Conservation (phyloP, 2,113 vertebrate genomes). For the Edolisoma coerulescens region DNA sequence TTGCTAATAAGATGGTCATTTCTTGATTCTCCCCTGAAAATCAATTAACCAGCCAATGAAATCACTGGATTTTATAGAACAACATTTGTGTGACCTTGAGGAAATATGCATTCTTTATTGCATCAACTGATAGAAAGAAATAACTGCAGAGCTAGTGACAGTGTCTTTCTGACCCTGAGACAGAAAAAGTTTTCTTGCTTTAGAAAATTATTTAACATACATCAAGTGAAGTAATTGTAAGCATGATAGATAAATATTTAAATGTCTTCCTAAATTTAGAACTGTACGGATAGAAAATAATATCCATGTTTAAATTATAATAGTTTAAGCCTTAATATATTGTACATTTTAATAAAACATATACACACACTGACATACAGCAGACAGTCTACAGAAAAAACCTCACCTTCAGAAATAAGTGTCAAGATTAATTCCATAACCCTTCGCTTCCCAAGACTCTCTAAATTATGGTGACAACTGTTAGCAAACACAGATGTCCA, state of each 20-base stretch:
- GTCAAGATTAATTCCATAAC: slow-evolving; percentile 48
- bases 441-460: not conserved
- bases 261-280: not conserved
- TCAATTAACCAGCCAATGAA: not conserved
- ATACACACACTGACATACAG: not conserved
- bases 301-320: not conserved
- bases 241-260: not conserved
- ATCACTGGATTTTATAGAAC: not conserved
- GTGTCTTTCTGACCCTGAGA: not conserved
- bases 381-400: not conserved
- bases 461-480: slow-evolving; percentile 55
- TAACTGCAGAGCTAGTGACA: not conserved
- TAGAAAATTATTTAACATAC: not conserved
- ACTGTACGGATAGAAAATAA: not conserved
- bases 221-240: not conserved
- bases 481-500: slow-evolving; percentile 59
- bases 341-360: not conserved
- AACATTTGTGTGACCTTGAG: not conserved
- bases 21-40: not conserved
- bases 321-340: not conserved
- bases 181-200: not conserved
- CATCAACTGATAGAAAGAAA: not conserved
- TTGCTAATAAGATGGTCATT: not conserved
- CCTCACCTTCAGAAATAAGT: not conserved
- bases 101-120: not conserved